Evolutionary conservation across 1,140 invertebrate genomes (phyloP), one percentile per base, ranked within the genome.

Genomic region (Temnothorax longispinosus): DNA sequence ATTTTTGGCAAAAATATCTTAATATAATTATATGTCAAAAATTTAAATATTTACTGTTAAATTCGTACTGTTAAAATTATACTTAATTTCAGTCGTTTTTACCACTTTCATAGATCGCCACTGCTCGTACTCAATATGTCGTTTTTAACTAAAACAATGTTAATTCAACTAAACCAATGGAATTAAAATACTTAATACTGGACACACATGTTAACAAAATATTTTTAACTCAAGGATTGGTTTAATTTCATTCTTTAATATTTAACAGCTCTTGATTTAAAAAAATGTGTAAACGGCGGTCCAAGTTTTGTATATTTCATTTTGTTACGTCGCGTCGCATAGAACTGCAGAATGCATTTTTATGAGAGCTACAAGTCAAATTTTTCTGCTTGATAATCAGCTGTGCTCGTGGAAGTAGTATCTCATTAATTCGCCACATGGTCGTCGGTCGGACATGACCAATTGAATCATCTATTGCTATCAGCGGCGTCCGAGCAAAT

Each of bases 391-490:
- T 56, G 56, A 41, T 69, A 32, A 44, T 47, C 35, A 41, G 15
- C 38, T 32, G 4, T 47, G 11, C 13, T 11, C 6, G n/a, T 56
- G 10, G 6, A 60, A 58, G 18, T 58, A 60, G 32, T n/a, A 50
- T 50, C 27, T 60, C 13, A 60, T 84, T 84, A 84, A 84, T 74
- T 60, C 54, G 50, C 56, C 1, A 47, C n/a, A 81, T 54, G 52
- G 35, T n/a, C 54, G 27, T 1, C n/a, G 18, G 47, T 47, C 41
- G 18, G 27, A 52, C n/a, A 41, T 18, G 8, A 56, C 60, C 62
- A 81, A 81, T 81, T 71, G 64, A 69, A 41, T 81, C 47, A 54
- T 84, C 18, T 60, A 82, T 74, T 58, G 67, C 52, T 72, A 82
- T 47, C 62, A 74, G 13, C 32, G 32, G 56, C 71, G 27, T 60